These are phyloP conservation scores for Prionailurus viverrinus DNA, from an alignment of 2,113 vertebrate genomes.

Conservation along the genomic window DNA sequence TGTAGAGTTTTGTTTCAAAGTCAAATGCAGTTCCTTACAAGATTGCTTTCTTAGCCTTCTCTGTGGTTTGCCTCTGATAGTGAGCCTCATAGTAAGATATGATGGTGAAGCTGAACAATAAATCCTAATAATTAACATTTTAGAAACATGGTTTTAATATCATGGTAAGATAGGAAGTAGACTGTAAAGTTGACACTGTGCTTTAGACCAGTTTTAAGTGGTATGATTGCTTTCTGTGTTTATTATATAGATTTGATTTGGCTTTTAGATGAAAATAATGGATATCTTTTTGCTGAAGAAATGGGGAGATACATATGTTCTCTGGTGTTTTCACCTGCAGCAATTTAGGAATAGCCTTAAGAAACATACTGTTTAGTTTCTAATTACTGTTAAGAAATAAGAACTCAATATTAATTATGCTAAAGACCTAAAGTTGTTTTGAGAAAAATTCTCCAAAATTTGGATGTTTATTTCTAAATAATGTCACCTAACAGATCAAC, in stretches of 20 bases:
- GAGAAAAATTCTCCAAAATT: constrained; percentile 20
- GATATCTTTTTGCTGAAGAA: neutral
- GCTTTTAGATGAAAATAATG: constrained; percentile 46
- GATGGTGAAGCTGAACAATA: neutral
- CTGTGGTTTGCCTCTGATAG: neutral
- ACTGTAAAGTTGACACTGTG: neutral
- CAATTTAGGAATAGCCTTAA: neutral
- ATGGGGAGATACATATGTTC: neutral
- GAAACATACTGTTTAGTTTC: constrained; percentile 13
- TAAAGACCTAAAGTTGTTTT: constrained; percentile 25
- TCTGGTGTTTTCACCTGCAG: neutral
- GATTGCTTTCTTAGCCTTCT: neutral
- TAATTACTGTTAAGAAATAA: constrained; percentile 29
- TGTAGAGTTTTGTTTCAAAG: neutral
- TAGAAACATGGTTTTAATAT: neutral
- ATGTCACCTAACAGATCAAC: neutral
- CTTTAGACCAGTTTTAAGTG: neutral
- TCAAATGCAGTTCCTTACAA: neutral
- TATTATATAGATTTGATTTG: constrained; percentile 1
- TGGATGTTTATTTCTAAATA: neutral
- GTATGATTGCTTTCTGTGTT: neutral
- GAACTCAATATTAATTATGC: constrained; percentile 3
- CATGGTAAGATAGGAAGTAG: neutral
- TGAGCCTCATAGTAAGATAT: neutral
- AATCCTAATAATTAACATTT: neutral